Percentiles rank a stretch among this genome's conserved stretches.
phyloP scores from a whole-genome alignment of 2,113 vertebrate species.

The Chaenogobius annularis region DNA sequence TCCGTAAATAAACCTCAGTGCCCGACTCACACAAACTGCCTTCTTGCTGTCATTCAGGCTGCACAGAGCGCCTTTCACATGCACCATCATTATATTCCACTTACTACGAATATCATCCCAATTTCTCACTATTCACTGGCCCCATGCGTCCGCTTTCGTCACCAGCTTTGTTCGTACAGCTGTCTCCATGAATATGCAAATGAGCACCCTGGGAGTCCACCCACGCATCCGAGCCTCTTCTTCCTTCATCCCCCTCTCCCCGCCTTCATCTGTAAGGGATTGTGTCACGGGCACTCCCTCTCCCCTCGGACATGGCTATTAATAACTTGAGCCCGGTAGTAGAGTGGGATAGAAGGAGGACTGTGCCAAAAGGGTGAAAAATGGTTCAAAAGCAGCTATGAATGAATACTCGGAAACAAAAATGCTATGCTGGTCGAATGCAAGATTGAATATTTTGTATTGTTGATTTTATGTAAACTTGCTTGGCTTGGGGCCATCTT shows the following conservation, averaged over 20 bases:
- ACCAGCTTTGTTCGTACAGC: conserved; percentile 47
- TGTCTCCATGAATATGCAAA: conserved; percentile 59
- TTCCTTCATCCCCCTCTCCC: conserved; percentile 11
- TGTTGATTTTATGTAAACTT: too few species aligned
- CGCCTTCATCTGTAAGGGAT: conserved; percentile 32
- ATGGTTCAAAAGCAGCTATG: neutral
- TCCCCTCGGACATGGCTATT: conserved; percentile 58
- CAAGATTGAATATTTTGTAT: neutral
- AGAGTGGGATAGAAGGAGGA: conserved; percentile 3
- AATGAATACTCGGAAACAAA: neutral
- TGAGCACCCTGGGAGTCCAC: conserved; percentile 30
- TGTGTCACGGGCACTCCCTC: conserved; percentile 37
- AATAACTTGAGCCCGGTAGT: conserved; percentile 49
- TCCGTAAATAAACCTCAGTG: neutral
- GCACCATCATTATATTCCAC: conserved; percentile 20
- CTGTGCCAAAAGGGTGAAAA: conserved; percentile 7
- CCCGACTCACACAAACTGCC: neutral
- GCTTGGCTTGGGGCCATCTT: too few species aligned
- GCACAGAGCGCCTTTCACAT: neutral
- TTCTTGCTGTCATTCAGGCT: neutral
- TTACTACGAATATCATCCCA: conserved; percentile 20
- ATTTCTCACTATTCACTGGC: conserved; percentile 26
- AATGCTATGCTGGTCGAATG: neutral
- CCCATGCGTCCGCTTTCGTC: neutral
- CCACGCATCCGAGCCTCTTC: conserved; percentile 36